Evolutionary conservation across 64 coral and sea anemone genomes (phyloP).

Genomic region (Actinia tenebrosa): DNA sequence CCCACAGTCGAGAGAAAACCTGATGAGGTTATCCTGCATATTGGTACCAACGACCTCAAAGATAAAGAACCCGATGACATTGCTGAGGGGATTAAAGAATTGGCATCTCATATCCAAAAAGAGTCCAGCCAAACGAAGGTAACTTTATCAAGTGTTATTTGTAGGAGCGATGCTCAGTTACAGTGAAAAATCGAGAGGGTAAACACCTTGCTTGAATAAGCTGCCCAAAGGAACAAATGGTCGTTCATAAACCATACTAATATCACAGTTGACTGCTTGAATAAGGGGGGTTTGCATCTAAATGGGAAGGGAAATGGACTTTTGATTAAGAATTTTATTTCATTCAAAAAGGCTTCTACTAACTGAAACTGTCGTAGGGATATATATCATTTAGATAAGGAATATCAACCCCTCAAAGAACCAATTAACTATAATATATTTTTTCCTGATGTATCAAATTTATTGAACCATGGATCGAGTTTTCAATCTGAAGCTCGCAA

Average conservation of each 20-base stretch:
- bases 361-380: neutral
- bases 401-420: neutral
- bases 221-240: neutral
- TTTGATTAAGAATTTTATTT: neutral
- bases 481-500: neutral
- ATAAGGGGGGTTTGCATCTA: neutral
- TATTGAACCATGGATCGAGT: neutral
- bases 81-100: neutral
- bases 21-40: conserved; percentile 2
- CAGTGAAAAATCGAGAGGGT: neutral
- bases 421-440: neutral
- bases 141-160: neutral
- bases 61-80: neutral
- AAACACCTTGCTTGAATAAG: neutral
- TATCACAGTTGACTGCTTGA: neutral
- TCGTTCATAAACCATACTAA: neutral
- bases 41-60: conserved; percentile 37
- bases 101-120: neutral
- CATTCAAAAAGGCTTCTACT: neutral
- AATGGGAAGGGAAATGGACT: conserved; percentile 3
- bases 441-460: neutral
- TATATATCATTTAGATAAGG: neutral
- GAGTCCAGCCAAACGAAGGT: neutral
- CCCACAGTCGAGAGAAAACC: conserved; percentile 8
- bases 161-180: neutral